phyloP scores from a whole-genome alignment of 2,113 vertebrate species.

The Gobio gobio region DNA sequence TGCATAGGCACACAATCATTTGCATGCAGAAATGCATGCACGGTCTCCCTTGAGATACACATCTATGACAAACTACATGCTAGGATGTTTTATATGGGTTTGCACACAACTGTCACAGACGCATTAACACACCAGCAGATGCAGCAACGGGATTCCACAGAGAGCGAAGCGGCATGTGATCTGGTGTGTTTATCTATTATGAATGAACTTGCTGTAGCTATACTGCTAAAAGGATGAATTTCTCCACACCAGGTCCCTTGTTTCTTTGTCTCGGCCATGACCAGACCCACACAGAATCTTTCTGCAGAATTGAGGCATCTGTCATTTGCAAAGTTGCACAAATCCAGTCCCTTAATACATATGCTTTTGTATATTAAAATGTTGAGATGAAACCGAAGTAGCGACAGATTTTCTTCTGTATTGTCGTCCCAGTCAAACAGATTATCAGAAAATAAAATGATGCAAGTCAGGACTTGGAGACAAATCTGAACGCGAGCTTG shows the following conservation, averaged over 20 bases:
- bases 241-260: slow-evolving; percentile 1
- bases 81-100: slow-evolving; percentile 23
- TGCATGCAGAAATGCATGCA: slow-evolving; percentile 11
- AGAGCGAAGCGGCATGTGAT: background rate
- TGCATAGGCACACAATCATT: slow-evolving; percentile 15
- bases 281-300: background rate
- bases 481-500: too few species aligned
- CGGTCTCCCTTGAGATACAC: background rate
- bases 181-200: slow-evolving; percentile 51
- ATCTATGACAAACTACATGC: background rate
- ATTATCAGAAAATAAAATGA: too few species aligned
- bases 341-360: background rate
- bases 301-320: background rate
- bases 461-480: too few species aligned
- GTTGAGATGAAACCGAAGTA: too few species aligned
- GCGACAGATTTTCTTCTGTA: too few species aligned
- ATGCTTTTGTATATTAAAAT: background rate
- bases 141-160: background rate
- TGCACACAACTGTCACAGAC: background rate
- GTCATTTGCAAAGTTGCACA: background rate
- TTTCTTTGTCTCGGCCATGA: background rate
- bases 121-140: background rate
- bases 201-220: slow-evolving; percentile 18
- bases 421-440: too few species aligned
- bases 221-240: slow-evolving; percentile 26